Conservation (phyloP, 1,140 invertebrate genomes). For the Pantala flavescens region DNA sequence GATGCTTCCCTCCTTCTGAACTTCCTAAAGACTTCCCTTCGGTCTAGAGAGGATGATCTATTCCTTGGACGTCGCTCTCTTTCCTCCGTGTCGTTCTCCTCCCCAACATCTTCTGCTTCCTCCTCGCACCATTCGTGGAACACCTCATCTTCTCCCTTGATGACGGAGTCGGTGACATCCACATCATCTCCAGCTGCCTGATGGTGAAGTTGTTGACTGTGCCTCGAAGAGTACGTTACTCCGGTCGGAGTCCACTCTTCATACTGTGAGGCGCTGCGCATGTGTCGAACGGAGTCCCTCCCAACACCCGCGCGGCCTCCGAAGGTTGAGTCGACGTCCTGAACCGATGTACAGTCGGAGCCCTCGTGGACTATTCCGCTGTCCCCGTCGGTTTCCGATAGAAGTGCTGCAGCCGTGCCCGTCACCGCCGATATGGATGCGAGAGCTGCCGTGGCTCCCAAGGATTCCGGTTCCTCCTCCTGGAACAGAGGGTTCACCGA, state of each 20-base stretch:
- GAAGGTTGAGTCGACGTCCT: conserved; percentile 38
- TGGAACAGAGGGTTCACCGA: conserved; percentile 40
- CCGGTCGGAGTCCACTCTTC: background rate
- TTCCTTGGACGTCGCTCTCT: background rate
- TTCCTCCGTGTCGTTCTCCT: background rate
- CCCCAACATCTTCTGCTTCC: background rate
- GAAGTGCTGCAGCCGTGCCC: background rate
- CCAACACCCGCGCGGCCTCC: background rate
- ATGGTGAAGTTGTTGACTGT: background rate
- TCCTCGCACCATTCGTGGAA: background rate
- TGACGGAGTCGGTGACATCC: background rate
- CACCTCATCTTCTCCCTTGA: background rate
- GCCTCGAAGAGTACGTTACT: background rate
- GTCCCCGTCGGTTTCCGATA: conserved; percentile 44
- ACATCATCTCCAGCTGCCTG: background rate
- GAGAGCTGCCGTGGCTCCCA: background rate
- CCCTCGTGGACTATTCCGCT: conserved; percentile 65
- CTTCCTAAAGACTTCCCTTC: conserved; percentile 40
- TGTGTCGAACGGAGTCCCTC: background rate
- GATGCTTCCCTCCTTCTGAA: background rate
- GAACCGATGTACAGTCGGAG: conserved; percentile 53
- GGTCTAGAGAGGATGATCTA: conserved; percentile 40
- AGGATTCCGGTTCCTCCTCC: conserved; percentile 33
- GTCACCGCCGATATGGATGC: background rate
- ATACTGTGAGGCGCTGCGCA: background rate